phyloP scores from a whole-genome alignment of 2,888 invertebrate species.

The Pantelozetes paolii region DNA sequence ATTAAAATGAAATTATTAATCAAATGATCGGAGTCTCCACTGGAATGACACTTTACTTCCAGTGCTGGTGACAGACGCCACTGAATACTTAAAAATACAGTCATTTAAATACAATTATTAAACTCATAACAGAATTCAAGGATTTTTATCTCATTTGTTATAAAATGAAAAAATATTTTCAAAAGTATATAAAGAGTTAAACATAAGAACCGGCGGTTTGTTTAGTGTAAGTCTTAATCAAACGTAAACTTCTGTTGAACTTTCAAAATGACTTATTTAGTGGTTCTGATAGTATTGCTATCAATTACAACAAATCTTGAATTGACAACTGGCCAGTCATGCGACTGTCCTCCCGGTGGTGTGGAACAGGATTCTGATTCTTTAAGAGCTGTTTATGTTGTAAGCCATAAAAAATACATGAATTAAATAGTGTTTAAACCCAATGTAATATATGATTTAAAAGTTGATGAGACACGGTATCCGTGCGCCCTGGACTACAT shows the following conservation, averaged over 20 bases:
- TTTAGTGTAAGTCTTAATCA: neutral
- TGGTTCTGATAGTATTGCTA: neutral
- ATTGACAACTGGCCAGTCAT: neutral
- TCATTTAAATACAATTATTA: too few species aligned
- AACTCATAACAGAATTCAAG: neutral
- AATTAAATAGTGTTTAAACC: too few species aligned
- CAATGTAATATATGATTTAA: neutral
- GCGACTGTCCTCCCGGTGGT: neutral
- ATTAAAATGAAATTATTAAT: too few species aligned
- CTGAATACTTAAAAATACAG: too few species aligned
- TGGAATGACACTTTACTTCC: too few species aligned
- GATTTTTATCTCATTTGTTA: neutral
- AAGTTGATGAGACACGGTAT: slow-evolving; percentile 34
- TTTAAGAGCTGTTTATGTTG: neutral
- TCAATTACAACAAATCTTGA: neutral
- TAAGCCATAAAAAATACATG: neutral
- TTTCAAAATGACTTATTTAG: too few species aligned
- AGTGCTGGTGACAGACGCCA: too few species aligned
- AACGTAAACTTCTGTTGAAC: neutral
- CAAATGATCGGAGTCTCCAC: too few species aligned
- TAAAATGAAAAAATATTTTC: neutral
- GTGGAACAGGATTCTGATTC: neutral
- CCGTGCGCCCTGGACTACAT: slow-evolving; percentile 37
- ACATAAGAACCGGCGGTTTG: neutral
- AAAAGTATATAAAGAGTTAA: neutral